Evolutionary conservation across 2,113 vertebrate genomes (phyloP), one percentile per base, ranked within the genome.

Genomic region (Chroicocephalus ridibundus): DNA sequence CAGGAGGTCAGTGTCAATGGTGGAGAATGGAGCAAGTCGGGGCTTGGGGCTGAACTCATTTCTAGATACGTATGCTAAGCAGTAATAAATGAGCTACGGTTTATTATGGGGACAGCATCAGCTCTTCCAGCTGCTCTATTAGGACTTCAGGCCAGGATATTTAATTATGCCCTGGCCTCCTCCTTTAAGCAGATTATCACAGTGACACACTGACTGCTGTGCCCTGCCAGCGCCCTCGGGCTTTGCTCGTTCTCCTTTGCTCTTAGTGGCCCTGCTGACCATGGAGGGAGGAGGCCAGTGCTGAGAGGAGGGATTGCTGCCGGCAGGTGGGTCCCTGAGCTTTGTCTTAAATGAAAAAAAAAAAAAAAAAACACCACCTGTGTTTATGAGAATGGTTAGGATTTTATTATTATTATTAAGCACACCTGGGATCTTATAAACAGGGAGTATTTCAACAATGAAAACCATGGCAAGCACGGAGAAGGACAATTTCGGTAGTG

Each of bases 181-280:
- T 94, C 44, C 52, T 96, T 85, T 92, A 95, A 95, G 91, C 55
- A 94, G 85, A 94, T 97, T 96, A 95, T 93, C 85, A 70, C 89
- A 95, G 74, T 92, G 85, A 85, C 96, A 76, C 60, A 90, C 47
- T 83, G 46, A 75, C 65, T 88, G 38, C 57, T 66, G 54, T 80
- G 15, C 68, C 52, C 66, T 66, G 69, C 66, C 82, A 69, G 44
- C 2, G 9, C 82, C 88, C 91, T 83, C 18, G 3, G 82, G 70
- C 75, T 74, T 72, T 32, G 32, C 38, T 81, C 24, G 42, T 81
- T 54, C 49, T 85, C 70, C 26, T 80, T 58, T 82, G 32, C 82
- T 71, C 7, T 0, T 38, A 11, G 44, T 46, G 47, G 13, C 22
- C 64, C 57, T 69, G 42, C 22, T 74, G 42, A 34, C 71, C 17